These are phyloP conservation scores for Artibeus jamaicensis DNA, from an alignment of 2,797 vertebrate genomes.

Conservation along the genomic window DNA sequence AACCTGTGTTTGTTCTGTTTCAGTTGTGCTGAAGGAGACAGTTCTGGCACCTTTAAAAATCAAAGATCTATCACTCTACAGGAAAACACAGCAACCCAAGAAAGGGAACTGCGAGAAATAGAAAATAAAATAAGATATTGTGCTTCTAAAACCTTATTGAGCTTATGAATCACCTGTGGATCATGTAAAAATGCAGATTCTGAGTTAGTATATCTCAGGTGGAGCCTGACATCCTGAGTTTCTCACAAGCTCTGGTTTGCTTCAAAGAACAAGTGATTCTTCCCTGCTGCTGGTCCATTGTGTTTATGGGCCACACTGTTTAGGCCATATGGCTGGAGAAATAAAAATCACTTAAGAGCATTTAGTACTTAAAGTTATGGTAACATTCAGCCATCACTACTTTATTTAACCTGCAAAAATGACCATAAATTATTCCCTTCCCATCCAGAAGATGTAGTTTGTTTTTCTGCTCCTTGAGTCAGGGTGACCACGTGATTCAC, in stretches of 20 bases:
- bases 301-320: neutral
- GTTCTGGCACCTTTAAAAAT: conserved; percentile 72
- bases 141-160: neutral
- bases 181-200: conserved; percentile 33
- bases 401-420: neutral
- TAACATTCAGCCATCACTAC: neutral
- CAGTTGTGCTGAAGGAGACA: conserved; percentile 67
- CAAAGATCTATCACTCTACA: conserved; percentile 69
- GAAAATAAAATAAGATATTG: conserved; percentile 54
- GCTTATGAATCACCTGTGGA: conserved; percentile 1
- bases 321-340: neutral
- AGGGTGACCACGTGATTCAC: neutral
- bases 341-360: neutral
- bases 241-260: neutral
- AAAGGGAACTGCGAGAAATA: conserved; percentile 43
- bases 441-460: neutral
- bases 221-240: neutral
- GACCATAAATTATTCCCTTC: neutral
- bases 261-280: neutral
- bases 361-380: neutral
- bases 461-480: neutral
- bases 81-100: conserved; percentile 38
- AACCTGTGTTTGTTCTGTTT: conserved; percentile 72
- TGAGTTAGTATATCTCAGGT: neutral
- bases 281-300: neutral